Evolutionary conservation across 2,888 invertebrate species (phyloP).

Genomic region (Eueremaeus valkanovi): DNA sequence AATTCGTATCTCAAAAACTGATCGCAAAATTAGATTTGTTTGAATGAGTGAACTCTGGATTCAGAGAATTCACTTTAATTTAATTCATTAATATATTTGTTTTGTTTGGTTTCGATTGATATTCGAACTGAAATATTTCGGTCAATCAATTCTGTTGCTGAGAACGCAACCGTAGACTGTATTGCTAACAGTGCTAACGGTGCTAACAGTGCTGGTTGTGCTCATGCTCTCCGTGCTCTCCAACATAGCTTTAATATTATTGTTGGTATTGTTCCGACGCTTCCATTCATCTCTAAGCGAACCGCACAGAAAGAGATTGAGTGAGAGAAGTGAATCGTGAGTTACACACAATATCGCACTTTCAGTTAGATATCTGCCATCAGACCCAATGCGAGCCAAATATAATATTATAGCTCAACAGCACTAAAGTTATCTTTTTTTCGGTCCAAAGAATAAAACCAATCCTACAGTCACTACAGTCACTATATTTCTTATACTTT

Average conservation of each 20-base stretch:
- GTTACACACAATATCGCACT: neutral
- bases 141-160: neutral
- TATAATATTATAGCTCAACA: neutral
- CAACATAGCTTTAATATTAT: neutral
- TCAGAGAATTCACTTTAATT: neutral
- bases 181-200: neutral
- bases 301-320: neutral
- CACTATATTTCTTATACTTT: no score
- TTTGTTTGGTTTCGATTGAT: neutral
- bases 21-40: neutral
- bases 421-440: constrained; percentile 1
- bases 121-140: neutral
- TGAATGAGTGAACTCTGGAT: neutral
- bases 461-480: no score
- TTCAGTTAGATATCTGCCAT: constrained; percentile 3
- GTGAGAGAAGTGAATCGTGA: constrained; percentile 18
- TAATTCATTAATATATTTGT: neutral
- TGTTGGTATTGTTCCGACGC: neutral
- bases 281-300: constrained; percentile 7
- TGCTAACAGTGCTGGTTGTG: neutral
- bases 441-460: neutral
- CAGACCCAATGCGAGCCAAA: neutral
- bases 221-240: neutral
- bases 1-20: neutral
- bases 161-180: neutral